These are phyloP conservation scores for Vespertilio murinus DNA, from an alignment of 2,797 vertebrate species.

Conservation along the genomic window DNA sequence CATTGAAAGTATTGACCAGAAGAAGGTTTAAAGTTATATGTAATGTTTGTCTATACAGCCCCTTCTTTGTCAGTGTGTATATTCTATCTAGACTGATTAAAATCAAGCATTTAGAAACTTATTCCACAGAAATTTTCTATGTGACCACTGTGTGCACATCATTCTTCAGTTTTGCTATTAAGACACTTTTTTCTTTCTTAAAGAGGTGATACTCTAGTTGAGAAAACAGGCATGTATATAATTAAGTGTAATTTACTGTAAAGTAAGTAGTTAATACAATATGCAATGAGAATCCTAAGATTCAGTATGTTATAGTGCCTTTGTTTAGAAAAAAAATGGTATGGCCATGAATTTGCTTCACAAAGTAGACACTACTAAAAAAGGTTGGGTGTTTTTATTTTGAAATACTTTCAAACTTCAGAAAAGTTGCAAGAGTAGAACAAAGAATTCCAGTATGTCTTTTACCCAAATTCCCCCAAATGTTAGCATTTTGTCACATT, in stretches of 20 bases:
- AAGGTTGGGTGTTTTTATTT: neutral
- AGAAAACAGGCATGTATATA: conserved; percentile 8
- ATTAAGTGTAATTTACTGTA: neutral
- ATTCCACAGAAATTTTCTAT: neutral
- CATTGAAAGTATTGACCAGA: neutral
- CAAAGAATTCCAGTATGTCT: conserved; percentile 2
- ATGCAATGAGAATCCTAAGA: neutral
- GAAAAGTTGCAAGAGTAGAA: neutral
- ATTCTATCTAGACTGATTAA: neutral
- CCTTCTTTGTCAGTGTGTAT: neutral
- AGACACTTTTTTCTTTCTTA: neutral
- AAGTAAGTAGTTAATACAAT: conserved; percentile 10
- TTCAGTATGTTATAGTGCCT: neutral
- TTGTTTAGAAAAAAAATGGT: neutral
- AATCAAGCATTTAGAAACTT: conserved; percentile 8
- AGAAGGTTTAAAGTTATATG: neutral
- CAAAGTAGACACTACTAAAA: neutral
- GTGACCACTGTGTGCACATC: neutral
- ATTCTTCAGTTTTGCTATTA: neutral
- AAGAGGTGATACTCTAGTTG: conserved; percentile 14
- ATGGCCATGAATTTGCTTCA: neutral
- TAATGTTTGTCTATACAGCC: neutral
- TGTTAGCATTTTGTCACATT: conserved; percentile 25
- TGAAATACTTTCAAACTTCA: neutral
- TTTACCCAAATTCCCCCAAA: neutral